A percentile compares a stretch with the other conserved stretches of the same genome.
Evolutionary conservation across 2,113 vertebrate genomes (phyloP).

Genomic region (Gambusia holbrooki): DNA sequence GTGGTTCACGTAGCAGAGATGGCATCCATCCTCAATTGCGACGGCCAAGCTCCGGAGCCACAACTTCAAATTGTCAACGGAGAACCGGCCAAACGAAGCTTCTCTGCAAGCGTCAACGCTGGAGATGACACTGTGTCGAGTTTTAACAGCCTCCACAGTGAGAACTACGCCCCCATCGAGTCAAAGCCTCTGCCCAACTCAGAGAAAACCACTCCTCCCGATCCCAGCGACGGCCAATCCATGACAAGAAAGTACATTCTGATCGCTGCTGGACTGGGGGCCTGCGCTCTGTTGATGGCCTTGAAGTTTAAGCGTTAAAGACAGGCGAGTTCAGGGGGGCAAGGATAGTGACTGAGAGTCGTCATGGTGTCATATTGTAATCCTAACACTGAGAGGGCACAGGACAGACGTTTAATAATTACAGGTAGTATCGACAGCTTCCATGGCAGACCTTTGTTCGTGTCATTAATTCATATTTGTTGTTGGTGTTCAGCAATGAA

Average conservation of each 20-base stretch:
- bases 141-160: not conserved
- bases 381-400: constrained; percentile 14
- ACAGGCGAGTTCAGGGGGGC: constrained; percentile 29
- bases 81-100: constrained; percentile 21
- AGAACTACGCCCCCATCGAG: constrained; percentile 6
- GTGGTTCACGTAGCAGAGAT: constrained; percentile 30
- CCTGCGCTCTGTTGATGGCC: constrained; percentile 62
- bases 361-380: constrained; percentile 52
- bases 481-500: constrained; percentile 9
- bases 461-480: constrained; percentile 18
- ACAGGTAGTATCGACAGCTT: constrained; percentile 31
- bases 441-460: constrained; percentile 48
- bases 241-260: constrained; percentile 56
- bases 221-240: not conserved
- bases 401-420: constrained; percentile 56
- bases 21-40: constrained; percentile 58
- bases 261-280: constrained; percentile 62
- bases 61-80: constrained; percentile 32
- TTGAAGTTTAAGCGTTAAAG: constrained; percentile 66
- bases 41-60: constrained; percentile 31
- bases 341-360: constrained; percentile 28
- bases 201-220: not conserved
- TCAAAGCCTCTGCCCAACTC: constrained; percentile 18
- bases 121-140: not conserved
- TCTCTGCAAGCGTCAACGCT: not conserved